phyloP scores from a whole-genome alignment of 2,797 vertebrate species.

The Siniperca undulata region DNA sequence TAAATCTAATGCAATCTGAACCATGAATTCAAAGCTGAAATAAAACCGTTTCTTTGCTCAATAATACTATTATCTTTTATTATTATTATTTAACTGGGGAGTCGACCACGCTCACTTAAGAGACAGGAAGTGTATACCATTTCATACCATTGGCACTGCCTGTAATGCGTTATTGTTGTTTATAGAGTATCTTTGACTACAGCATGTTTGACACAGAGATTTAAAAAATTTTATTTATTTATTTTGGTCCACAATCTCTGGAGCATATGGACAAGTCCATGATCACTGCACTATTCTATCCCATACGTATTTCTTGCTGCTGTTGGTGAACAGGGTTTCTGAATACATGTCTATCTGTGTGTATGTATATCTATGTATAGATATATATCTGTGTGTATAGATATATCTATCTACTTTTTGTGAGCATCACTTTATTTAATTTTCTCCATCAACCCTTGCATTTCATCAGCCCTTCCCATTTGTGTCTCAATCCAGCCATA shows the following conservation, averaged over 20 bases:
- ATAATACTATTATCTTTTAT: no score
- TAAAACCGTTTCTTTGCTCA: no score
- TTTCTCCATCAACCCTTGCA: conserved; percentile 22
- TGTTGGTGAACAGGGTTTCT: not conserved
- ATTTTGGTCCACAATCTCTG: not conserved
- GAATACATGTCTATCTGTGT: not conserved
- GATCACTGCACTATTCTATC: not conserved
- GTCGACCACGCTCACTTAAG: no score
- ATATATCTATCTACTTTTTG: not conserved
- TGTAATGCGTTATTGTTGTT: no score
- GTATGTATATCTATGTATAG: no score
- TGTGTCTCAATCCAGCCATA: conserved; percentile 73
- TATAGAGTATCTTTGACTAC: no score
- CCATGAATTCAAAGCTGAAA: no score
- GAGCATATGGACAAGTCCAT: not conserved
- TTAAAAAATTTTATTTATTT: no score
- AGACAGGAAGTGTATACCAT: no score
- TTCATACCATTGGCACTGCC: no score
- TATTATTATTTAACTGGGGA: no score
- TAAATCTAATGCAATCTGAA: no score
- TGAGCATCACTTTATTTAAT: not conserved
- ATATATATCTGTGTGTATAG: not conserved
- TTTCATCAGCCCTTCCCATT: conserved; percentile 45
- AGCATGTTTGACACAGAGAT: not conserved
- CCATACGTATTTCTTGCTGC: not conserved